A percentile compares a stretch with the other conserved stretches of the same genome.
phyloP scores from a whole-genome alignment of 1,140 invertebrate genomes.

The Bombus confusus region DNA sequence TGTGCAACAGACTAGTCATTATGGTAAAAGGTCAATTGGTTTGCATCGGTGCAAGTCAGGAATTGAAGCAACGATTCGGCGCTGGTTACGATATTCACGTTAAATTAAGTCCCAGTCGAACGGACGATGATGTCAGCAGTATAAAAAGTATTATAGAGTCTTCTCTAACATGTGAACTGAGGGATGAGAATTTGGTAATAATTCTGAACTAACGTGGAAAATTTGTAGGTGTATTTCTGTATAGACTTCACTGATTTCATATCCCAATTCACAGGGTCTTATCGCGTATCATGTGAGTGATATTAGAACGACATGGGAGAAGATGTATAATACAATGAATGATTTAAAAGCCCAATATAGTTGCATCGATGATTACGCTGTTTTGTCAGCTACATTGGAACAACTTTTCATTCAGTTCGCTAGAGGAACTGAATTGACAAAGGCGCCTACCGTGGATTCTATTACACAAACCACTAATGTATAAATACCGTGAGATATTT shows the following conservation, averaged over 20 bases:
- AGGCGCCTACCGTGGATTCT: not conserved
- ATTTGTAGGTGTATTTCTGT: not conserved
- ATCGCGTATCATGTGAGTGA: conserved; percentile 79
- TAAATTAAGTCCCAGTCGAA: conserved; percentile 74
- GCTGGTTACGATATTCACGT: conserved; percentile 83
- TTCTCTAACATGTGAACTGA: conserved; percentile 74
- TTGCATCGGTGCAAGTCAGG: conserved; percentile 88
- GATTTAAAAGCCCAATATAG: conserved; percentile 73
- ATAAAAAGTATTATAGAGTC: conserved; percentile 75
- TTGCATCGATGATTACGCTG: conserved; percentile 79
- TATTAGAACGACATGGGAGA: conserved; percentile 75
- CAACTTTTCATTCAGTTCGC: conserved; percentile 81
- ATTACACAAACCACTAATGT: not conserved
- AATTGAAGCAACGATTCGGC: conserved; percentile 85
- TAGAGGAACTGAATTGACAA: conserved; percentile 62
- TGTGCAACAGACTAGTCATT: conserved; percentile 92
- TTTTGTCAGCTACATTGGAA: conserved; percentile 79
- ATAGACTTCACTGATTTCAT: not conserved
- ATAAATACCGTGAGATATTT: not conserved
- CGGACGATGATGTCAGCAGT: conserved; percentile 56
- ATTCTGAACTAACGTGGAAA: not conserved
- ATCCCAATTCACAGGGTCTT: conserved; percentile 69
- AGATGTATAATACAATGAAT: conserved; percentile 78
- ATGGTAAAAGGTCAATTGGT: conserved; percentile 93
- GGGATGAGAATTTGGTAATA: conserved; percentile 77